phyloP scores from a whole-genome alignment of 2,113 vertebrate genomes.

The Clinocottus analis region DNA sequence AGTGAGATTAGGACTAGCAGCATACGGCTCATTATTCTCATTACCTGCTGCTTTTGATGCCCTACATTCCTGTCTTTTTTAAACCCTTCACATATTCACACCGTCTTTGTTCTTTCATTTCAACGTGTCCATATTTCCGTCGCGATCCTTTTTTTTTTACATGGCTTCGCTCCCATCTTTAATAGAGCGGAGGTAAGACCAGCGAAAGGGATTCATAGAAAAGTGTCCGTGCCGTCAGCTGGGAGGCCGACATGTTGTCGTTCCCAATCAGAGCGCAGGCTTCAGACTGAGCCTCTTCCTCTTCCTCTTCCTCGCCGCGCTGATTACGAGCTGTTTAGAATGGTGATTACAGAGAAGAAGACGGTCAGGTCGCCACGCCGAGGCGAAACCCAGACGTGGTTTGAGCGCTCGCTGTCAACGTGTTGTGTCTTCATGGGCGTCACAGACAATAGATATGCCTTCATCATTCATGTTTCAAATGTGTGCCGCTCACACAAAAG shows the following conservation, averaged over 20 bases:
- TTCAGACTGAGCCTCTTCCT: conserved; percentile 37
- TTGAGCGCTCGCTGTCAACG: neutral
- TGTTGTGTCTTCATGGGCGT: neutral
- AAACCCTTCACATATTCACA: neutral
- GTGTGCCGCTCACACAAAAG: neutral
- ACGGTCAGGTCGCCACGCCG: conserved; percentile 23
- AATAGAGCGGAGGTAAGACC: neutral
- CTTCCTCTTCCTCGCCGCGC: conserved; percentile 13
- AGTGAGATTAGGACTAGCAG: conserved; percentile 10
- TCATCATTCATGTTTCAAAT: conserved; percentile 1
- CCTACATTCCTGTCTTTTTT: neutral
- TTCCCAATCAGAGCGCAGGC: conserved; percentile 59
- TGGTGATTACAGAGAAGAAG: conserved; percentile 51
- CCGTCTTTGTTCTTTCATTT: neutral
- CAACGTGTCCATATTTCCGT: neutral
- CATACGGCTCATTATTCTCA: neutral
- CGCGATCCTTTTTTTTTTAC: neutral
- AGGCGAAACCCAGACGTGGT: neutral
- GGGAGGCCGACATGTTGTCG: conserved; percentile 42
- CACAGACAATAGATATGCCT: neutral
- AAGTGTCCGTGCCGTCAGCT: conserved; percentile 31
- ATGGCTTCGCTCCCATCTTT: neutral
- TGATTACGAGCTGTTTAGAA: conserved; percentile 67
- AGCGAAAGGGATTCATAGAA: neutral
- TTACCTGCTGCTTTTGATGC: conserved; percentile 16